Percentiles rank a stretch among this genome's conserved stretches.
Conservation (phyloP, 2,888 invertebrate species). For the Neuroscelio doddi region DNA sequence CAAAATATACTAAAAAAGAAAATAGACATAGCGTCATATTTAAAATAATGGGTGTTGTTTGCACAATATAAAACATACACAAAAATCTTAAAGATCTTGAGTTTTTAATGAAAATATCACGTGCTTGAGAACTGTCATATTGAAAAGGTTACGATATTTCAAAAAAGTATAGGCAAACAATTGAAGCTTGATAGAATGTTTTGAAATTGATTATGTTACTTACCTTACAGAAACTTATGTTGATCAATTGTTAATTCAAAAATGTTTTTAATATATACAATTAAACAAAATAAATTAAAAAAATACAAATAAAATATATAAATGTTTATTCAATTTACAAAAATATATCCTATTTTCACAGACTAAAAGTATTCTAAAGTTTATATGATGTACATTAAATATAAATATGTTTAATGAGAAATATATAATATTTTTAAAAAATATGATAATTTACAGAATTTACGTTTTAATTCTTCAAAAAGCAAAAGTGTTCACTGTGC, state of each 20-base stretch:
- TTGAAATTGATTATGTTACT: too few relatives aligned
- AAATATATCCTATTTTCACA: too few relatives aligned
- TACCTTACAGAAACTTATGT: too few relatives aligned
- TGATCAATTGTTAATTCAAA: too few relatives aligned
- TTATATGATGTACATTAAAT: neutral
- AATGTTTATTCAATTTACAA: neutral
- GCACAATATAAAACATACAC: neutral
- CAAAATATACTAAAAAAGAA: slow-evolving; percentile 11
- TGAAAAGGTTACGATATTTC: neutral
- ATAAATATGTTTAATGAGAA: neutral
- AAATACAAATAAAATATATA: too few relatives aligned
- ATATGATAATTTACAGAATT: neutral
- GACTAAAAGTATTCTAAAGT: too few relatives aligned
- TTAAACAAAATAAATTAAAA: too few relatives aligned
- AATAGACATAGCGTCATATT: slow-evolving; percentile 5
- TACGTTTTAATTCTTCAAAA: too few relatives aligned
- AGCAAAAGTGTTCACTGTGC: too few relatives aligned
- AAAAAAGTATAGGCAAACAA: neutral
- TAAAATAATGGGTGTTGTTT: neutral
- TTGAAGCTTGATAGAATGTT: neutral
- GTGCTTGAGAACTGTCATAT: too few relatives aligned
- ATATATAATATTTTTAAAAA: slow-evolving; percentile 3
- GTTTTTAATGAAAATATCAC: neutral
- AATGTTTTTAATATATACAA: too few relatives aligned
- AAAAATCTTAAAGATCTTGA: neutral